Evolutionary conservation across 2,113 vertebrate species (phyloP).

Genomic region (Leptodactylus fuscus): DNA sequence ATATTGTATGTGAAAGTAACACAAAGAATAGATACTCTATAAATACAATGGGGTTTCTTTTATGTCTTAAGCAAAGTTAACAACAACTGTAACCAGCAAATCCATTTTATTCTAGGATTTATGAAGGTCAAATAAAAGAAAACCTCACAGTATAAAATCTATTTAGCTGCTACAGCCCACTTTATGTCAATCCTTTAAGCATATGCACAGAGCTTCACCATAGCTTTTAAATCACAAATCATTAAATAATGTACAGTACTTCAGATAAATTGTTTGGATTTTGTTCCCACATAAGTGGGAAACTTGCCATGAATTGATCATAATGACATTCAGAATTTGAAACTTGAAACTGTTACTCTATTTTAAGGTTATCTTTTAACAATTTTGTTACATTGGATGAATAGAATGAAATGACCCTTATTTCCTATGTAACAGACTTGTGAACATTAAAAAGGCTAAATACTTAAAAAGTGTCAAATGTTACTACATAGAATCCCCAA

Average conservation of each 20-base stretch:
- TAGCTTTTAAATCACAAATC: slow-evolving; percentile 15
- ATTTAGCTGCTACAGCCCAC: background rate
- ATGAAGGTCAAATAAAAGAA: slow-evolving; percentile 16
- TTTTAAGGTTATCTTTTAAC: background rate
- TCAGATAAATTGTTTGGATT: background rate
- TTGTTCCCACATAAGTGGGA: background rate
- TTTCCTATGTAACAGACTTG: background rate
- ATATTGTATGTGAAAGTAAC: background rate
- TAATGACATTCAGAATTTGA: slow-evolving; percentile 2
- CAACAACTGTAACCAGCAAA: background rate
- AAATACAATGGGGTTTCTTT: background rate
- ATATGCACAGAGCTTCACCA: slow-evolving; percentile 20
- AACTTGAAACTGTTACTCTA: background rate
- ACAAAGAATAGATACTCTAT: background rate
- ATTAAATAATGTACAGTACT: slow-evolving; percentile 15
- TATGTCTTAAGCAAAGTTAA: slow-evolving; percentile 3
- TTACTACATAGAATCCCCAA: background rate
- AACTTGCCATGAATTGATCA: slow-evolving; percentile 16
- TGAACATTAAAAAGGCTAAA: background rate
- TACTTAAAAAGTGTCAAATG: background rate
- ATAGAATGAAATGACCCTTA: background rate
- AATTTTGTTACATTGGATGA: background rate
- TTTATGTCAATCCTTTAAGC: slow-evolving; percentile 1
- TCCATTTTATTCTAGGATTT: slow-evolving; percentile 9
- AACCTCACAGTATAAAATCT: slow-evolving; percentile 5